phyloP scores from a whole-genome alignment of 2,888 invertebrate species.

The Tenthredo mesomela region DNA sequence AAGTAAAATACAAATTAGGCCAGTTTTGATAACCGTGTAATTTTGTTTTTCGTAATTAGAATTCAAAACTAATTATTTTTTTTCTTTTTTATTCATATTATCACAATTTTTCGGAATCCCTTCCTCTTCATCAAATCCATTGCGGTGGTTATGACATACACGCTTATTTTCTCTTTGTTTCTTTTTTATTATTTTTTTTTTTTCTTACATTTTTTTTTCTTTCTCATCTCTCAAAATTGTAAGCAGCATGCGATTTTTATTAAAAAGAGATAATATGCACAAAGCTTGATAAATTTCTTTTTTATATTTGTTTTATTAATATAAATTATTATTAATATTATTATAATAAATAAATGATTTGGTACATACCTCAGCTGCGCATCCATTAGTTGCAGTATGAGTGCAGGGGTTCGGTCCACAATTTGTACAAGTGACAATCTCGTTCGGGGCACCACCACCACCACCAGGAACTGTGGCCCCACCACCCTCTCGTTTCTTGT shows the following conservation, averaged over 20 bases:
- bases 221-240: neutral
- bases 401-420: slow-evolving; percentile 92
- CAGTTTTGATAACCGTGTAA: neutral
- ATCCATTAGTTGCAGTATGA: slow-evolving; percentile 92
- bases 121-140: neutral
- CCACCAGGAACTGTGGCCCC: slow-evolving; percentile 59
- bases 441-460: slow-evolving; percentile 84
- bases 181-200: neutral
- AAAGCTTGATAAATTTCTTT: neutral
- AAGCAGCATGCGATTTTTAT: neutral
- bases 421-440: slow-evolving; percentile 91
- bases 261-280: neutral
- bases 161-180: neutral
- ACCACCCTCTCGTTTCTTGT: slow-evolving; percentile 89
- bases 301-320: neutral
- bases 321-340: too few species aligned
- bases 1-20: neutral
- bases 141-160: neutral
- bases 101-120: neutral
- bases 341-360: neutral
- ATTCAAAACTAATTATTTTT: neutral
- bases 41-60: neutral
- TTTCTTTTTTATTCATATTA: neutral
- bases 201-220: neutral
- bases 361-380: slow-evolving; percentile 88